A percentile compares a stretch with the other conserved stretches of the same genome.
These are phyloP conservation scores for Cryptomyrus ogoouensis DNA, from an alignment of 2,113 vertebrate genomes.

Conservation along the genomic window DNA sequence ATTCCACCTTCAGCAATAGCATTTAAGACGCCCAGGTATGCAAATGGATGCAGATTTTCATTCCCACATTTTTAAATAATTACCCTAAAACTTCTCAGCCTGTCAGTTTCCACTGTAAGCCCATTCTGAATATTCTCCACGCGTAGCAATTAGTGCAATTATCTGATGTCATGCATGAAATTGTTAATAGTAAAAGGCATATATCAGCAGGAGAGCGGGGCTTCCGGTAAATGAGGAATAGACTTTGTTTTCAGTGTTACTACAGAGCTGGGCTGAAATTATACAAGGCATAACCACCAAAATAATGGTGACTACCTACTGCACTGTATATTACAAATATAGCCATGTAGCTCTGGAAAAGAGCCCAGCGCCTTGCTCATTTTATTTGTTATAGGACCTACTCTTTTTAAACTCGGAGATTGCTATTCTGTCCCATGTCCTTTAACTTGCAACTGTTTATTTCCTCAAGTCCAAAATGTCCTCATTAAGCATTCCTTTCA, in stretches of 20 bases:
- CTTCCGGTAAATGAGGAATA: slow-evolving; percentile 14
- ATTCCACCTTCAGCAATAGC: slow-evolving; percentile 7
- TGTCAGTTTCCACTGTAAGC: slow-evolving; percentile 27
- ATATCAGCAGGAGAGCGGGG: slow-evolving; percentile 22
- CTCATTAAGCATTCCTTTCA: slow-evolving; percentile 26
- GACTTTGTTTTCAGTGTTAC: slow-evolving; percentile 8
- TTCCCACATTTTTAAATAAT: slow-evolving; percentile 30
- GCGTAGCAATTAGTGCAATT: slow-evolving; percentile 32
- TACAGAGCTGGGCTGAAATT: slow-evolving; percentile 10
- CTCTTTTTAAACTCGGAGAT: not conserved
- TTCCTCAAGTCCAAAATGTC: slow-evolving; percentile 4
- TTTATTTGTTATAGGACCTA: not conserved
- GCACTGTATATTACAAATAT: not conserved
- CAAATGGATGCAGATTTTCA: slow-evolving; percentile 20
- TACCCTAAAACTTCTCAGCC: slow-evolving; percentile 28
- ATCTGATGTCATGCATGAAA: slow-evolving; percentile 35
- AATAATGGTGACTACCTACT: slow-evolving; percentile 8
- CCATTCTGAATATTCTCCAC: slow-evolving; percentile 16
- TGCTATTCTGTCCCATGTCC: not conserved
- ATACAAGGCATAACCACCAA: slow-evolving; percentile 9
- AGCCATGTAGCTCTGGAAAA: not conserved
- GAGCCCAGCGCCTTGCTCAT: not conserved
- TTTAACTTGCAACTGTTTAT: not conserved
- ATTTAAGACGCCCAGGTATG: slow-evolving; percentile 20
- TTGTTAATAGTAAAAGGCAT: slow-evolving; percentile 28